phyloP scores from a whole-genome alignment of 1,140 invertebrate species.

The Trialeurodes vaporariorum region DNA sequence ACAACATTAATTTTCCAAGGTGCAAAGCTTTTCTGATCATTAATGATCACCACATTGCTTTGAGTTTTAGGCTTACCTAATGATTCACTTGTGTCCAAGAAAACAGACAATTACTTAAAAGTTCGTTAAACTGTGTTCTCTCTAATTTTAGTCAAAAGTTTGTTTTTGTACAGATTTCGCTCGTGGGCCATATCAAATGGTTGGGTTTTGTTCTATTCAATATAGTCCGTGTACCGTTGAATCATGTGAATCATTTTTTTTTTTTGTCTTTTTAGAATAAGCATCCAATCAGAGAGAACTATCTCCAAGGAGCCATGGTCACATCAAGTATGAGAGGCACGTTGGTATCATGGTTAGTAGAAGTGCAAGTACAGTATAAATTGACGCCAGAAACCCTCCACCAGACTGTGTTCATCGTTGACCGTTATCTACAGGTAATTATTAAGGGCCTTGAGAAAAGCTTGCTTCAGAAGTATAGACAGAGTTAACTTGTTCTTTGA shows the following conservation, averaged over 20 bases:
- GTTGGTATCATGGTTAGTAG: constrained; percentile 86
- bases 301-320: constrained; percentile 51
- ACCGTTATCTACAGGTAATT: constrained; percentile 77
- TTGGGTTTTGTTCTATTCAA: neutral
- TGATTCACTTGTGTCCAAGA: no score
- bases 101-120: no score
- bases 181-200: neutral
- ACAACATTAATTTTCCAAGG: no score
- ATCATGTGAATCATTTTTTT: no score
- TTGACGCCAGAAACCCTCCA: constrained; percentile 85
- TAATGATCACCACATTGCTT: no score
- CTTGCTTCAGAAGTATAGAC: constrained; percentile 10
- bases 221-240: no score
- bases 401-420: constrained; percentile 75
- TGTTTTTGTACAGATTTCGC: neutral
- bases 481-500: constrained; percentile 10
- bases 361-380: constrained; percentile 80
- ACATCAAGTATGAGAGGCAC: constrained; percentile 77
- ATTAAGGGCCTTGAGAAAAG: constrained; percentile 6
- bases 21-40: no score
- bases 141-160: neutral
- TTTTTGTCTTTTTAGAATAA: constrained; percentile 32
- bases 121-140: neutral
- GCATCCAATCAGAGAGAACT: constrained; percentile 46
- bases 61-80: no score